Percentiles rank a stretch among this genome's conserved stretches.
Evolutionary conservation across 2,113 vertebrate genomes (phyloP).

Genomic region (Archocentrus centrarchus): DNA sequence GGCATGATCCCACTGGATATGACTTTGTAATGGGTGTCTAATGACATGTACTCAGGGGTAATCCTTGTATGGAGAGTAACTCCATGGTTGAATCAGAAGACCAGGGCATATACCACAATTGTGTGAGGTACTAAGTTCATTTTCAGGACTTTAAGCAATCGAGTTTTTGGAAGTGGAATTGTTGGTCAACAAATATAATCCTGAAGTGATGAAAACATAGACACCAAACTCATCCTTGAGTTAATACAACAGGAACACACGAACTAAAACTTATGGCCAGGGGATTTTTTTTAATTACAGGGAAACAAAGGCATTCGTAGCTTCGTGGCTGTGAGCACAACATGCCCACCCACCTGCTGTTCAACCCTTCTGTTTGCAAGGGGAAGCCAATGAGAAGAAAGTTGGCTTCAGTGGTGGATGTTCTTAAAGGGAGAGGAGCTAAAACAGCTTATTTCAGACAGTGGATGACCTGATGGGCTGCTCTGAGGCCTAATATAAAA

Average conservation of each 20-base stretch:
- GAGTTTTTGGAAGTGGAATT: background rate
- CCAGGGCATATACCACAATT: background rate
- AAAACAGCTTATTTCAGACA: background rate
- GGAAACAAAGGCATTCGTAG: background rate
- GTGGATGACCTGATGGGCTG: background rate
- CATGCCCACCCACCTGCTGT: background rate
- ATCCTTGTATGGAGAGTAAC: background rate
- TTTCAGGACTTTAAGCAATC: background rate
- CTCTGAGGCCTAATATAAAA: no score
- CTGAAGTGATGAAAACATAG: background rate
- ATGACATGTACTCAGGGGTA: slow-evolving; percentile 3
- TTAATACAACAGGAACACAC: background rate
- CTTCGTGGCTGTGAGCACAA: no score
- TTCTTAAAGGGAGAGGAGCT: no score
- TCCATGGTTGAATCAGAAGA: background rate
- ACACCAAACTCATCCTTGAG: background rate
- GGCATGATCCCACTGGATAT: background rate
- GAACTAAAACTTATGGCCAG: background rate
- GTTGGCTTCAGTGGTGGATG: background rate
- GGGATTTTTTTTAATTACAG: background rate
- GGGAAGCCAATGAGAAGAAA: background rate
- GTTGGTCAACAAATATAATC: background rate
- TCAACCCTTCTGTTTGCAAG: slow-evolving; percentile 5
- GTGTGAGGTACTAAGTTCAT: background rate
- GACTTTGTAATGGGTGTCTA: slow-evolving; percentile 30